phyloP scores from a whole-genome alignment of 2,113 vertebrate species.

The Calonectris borealis region DNA sequence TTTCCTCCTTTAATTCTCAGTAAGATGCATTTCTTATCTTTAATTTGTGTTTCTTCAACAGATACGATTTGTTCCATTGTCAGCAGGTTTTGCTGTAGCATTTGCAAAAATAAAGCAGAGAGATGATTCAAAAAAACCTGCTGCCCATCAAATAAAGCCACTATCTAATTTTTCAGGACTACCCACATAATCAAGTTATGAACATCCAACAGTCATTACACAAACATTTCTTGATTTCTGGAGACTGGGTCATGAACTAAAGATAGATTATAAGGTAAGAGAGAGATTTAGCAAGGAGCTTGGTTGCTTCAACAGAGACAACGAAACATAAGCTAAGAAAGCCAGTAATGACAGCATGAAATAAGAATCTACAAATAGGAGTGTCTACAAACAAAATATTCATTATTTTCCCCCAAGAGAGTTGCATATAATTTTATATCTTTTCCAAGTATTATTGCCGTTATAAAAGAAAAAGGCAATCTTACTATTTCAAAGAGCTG shows the following conservation, averaged over 20 bases:
- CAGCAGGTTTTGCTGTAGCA: constrained; percentile 92
- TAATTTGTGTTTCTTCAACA: constrained; percentile 96
- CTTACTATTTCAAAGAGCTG: not conserved
- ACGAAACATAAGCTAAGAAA: not conserved
- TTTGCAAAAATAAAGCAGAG: constrained; percentile 10
- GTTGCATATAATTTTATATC: not conserved
- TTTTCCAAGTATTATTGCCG: not conserved
- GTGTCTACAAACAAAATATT: constrained; percentile 29
- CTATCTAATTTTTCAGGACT: not conserved
- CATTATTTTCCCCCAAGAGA: not conserved
- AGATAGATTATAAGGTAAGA: constrained; percentile 17
- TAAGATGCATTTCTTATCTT: constrained; percentile 97
- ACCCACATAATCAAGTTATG: not conserved
- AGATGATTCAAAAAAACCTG: not conserved
- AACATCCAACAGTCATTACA: not conserved
- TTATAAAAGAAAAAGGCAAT: not conserved
- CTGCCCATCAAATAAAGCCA: not conserved
- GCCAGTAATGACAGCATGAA: constrained; percentile 26
- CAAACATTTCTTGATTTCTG: not conserved
- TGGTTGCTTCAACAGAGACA: not conserved
- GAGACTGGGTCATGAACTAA: constrained; percentile 1
- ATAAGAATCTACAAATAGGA: constrained; percentile 35
- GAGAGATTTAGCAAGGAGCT: not conserved
- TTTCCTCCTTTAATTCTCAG: constrained; percentile 97
- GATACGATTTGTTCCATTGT: constrained; percentile 97